Evolutionary conservation across 2,888 invertebrate genomes (phyloP), one percentile per base, ranked within the genome.

Genomic region (Oscheius myriophilus): DNA sequence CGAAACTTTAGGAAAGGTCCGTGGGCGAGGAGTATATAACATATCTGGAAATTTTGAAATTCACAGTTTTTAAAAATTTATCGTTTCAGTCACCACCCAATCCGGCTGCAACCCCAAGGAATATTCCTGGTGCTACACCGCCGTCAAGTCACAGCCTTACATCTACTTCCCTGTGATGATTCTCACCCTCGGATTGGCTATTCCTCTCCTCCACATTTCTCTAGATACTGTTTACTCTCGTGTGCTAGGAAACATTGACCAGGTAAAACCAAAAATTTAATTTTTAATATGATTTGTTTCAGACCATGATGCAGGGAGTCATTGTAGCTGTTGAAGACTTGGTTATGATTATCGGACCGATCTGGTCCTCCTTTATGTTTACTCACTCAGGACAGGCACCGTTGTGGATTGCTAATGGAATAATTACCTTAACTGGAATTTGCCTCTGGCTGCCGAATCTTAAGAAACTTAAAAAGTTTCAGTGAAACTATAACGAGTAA

Each of bases 191-290:
- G 77, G 77, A 39, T 62, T 78, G 18, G 77, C 70, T 45, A 70
- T 78, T 51, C 78, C 78, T 55, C 55, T 78, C 21, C 70, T 70
- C 6, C 49, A 51, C 21, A 53, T 78, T 2, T 69, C 73, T 0
- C 21, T 76, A 45, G 78, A 78, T 52, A 72, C 78, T 9, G 73
- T 78, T 41, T 78, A 78, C 52, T 75, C 75, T 2, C 69, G 72
- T 45, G 67, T 80, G 64, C 70, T 80, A 7, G 75, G 72, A 58
- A 72, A 73, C 18, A 69, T 77, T 3, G 75, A 80, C 68, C 79
- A 80, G 69, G 71, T 72, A 45, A 21, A 1, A 43, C 12, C 18
- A 16, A 33, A 33, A 33, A 33, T n/a, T n/a, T n/a, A 33, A 33
- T 33, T 3, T 33, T 33, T 33, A 33, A 33, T 6, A 33, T n/a